Evolutionary conservation across 2,797 vertebrate species (phyloP), one percentile per base, ranked within the genome.

Genomic region (Uromys caudimaculatus): DNA sequence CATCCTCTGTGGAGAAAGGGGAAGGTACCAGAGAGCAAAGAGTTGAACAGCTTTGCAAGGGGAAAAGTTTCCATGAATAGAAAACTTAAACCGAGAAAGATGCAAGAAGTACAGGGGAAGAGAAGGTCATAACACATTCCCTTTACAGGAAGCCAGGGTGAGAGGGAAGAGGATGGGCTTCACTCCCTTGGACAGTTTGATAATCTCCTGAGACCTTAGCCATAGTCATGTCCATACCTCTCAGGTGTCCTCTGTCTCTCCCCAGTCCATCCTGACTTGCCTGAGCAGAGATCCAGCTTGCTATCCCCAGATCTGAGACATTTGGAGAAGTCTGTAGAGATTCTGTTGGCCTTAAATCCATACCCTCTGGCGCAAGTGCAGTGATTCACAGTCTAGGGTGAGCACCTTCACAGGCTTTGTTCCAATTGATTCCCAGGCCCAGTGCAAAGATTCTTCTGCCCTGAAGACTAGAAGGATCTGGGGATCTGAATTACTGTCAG

Each of bases 351-450:
- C 62, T 89, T 78, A 60, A n/a, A 10, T 23, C 10, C 3, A 10
- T 27, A 7, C n/a, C 2, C 0, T 2, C 56, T 73, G 64, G 29
- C 50, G 4, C 35, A 24, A 11, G 60, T 38, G 23, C 50, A 47
- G 24, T 1, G 38, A 1, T 32, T 60, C 78, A 79, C 41, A 29
- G 47, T 71, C 16, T 23, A 64, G 27, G 86, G 47, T 8, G 6
- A 41, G 32, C 21, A 1, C 6, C 60, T 3, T 62, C 0, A 3
- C 50, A 62, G 0, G 1, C 21, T 38, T 19, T 32, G n/a, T 50
- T 35, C 62, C 6, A 14, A 50, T 24, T 17, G 6, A 93, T 67
- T 71, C 38, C 71, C 41, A 64, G 16, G 2, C 9, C 17, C 19
- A 19, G 3, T 1, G 6, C 7, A 35, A 2, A 9, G 89, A 77